Conservation (phyloP, 2,797 vertebrate genomes). For the Hypotaenidia philippensis region DNA sequence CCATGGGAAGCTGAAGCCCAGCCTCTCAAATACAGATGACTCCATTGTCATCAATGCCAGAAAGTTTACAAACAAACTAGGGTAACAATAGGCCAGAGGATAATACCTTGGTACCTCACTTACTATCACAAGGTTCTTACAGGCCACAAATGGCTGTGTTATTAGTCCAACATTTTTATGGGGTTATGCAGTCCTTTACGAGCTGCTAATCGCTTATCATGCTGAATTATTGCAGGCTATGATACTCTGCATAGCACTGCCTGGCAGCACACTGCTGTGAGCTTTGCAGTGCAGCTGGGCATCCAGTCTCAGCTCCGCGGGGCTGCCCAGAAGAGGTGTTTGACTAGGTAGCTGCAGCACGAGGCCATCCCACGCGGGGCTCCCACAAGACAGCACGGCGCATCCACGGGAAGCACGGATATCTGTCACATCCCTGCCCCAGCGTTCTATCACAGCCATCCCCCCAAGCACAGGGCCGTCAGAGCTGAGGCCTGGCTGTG, state of each 20-base stretch:
- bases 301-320: rapidly evolving
- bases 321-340: background rate
- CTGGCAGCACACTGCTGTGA: background rate
- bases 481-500: background rate
- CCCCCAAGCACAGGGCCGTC: rapidly evolving
- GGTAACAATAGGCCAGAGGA: background rate
- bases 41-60: background rate
- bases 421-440: background rate
- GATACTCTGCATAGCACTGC: background rate
- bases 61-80: background rate
- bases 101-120: background rate
- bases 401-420: rapidly evolving
- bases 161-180: background rate
- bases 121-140: background rate
- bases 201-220: background rate
- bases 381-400: rapidly evolving
- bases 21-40: background rate
- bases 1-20: background rate
- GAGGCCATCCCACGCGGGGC: rapidly evolving
- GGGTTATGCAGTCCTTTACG: background rate
- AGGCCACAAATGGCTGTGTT: background rate
- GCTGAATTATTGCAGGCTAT: background rate
- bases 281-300: rapidly evolving
- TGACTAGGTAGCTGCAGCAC: background rate
- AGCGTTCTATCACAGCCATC: rapidly evolving